Evolutionary conservation across 2,797 vertebrate genomes (phyloP).

Genomic region (Meda fulgida): DNA sequence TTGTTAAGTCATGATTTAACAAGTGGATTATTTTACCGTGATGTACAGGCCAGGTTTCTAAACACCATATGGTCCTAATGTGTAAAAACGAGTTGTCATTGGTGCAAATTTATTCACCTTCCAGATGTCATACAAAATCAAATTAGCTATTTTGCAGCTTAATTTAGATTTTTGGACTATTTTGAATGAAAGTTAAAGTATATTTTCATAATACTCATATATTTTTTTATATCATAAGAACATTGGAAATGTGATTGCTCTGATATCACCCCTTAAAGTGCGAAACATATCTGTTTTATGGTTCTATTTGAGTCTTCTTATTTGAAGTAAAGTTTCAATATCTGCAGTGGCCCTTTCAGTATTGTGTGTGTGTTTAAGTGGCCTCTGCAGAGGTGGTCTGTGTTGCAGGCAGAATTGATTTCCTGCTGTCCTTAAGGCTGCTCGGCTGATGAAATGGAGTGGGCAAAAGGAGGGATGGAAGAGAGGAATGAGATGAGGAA

Average conservation of each 20-base stretch:
- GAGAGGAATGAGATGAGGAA: constrained; percentile 17
- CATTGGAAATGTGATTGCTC: background rate
- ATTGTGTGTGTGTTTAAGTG: constrained; percentile 14
- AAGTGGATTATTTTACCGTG: background rate
- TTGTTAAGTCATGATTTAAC: background rate
- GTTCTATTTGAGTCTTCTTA: background rate
- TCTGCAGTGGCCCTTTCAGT: constrained; percentile 23
- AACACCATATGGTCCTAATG: background rate
- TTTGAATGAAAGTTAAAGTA: background rate
- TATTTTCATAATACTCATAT: background rate
- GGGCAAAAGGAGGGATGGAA: background rate
- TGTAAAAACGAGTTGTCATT: background rate
- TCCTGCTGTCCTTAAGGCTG: constrained; percentile 46
- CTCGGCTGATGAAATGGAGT: constrained; percentile 46
- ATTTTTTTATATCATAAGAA: background rate
- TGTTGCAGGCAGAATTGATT: constrained; percentile 50
- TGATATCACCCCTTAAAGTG: background rate
- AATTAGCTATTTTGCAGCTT: background rate
- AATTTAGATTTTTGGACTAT: background rate
- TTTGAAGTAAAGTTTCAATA: constrained; percentile 21
- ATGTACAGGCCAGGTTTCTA: background rate
- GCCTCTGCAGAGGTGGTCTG: constrained; percentile 50
- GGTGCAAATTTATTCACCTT: background rate
- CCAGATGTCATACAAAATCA: background rate
- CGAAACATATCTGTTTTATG: background rate